A percentile compares a stretch with the other conserved stretches of the same genome.
Evolutionary conservation across 2,888 invertebrate genomes (phyloP).

Genomic region (Conchocele bisecta): DNA sequence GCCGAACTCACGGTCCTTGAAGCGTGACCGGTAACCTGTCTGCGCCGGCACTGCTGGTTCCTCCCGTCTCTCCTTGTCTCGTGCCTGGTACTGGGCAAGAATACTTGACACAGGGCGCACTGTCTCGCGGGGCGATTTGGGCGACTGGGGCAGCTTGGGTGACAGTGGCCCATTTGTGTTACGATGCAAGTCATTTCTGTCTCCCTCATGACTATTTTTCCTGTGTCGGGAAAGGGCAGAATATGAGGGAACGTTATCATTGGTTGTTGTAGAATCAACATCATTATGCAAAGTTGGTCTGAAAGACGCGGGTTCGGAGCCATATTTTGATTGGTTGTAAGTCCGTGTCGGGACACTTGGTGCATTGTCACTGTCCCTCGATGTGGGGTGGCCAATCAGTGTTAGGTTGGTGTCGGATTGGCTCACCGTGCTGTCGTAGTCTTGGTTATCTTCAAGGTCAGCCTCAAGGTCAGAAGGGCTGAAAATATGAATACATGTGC

Average conservation of each 20-base stretch:
- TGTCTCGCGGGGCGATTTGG: constrained; percentile 51
- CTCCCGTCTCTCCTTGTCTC: constrained; percentile 46
- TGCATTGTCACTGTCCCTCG: constrained; percentile 54
- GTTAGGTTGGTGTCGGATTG: constrained; percentile 83
- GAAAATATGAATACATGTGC: too few species aligned
- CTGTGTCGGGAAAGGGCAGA: background rate
- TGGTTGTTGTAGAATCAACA: background rate
- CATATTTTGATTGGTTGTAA: constrained; percentile 44
- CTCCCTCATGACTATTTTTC: background rate
- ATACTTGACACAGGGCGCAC: constrained; percentile 49
- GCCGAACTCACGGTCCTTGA: constrained; percentile 43
- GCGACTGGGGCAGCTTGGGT: constrained; percentile 50
- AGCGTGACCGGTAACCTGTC: constrained; percentile 47
- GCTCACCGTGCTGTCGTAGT: constrained; percentile 84
- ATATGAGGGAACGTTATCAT: background rate
- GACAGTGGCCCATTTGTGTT: constrained; percentile 33
- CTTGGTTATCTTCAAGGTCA: constrained; percentile 86
- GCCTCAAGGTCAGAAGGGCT: constrained; percentile 86
- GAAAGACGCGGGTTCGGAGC: constrained; percentile 53
- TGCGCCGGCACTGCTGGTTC: too few species aligned
- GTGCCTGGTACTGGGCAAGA: constrained; percentile 42
- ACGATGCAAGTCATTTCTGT: background rate
- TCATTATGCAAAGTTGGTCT: constrained; percentile 49
- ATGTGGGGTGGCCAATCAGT: constrained; percentile 75
- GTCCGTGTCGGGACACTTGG: constrained; percentile 31